Percentiles rank a stretch among this genome's conserved stretches.
phyloP scores from a whole-genome alignment of 2,888 invertebrate genomes.

The Hyppa rectilinea region DNA sequence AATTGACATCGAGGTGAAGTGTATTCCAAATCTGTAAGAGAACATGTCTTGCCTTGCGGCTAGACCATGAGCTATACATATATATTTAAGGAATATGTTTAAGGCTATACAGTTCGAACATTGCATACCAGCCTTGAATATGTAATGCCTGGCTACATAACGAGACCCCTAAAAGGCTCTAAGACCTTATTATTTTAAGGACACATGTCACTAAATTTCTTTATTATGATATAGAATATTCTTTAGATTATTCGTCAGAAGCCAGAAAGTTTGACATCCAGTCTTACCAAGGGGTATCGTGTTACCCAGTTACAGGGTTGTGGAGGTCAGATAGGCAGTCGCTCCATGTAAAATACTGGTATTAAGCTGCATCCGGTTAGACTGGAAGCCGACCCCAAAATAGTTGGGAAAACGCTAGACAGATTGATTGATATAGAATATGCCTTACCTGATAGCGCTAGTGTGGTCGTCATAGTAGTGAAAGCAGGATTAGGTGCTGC shows the following conservation, averaged over 20 bases:
- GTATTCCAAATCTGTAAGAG: constrained; percentile 13
- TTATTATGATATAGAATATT: no score
- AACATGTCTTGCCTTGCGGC: neutral
- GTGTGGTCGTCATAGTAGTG: constrained; percentile 96
- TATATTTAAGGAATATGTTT: neutral
- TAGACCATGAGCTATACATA: neutral
- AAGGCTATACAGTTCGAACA: constrained; percentile 10
- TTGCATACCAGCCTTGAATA: neutral
- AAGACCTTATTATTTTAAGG: neutral
- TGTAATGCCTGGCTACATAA: neutral
- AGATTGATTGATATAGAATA: no score
- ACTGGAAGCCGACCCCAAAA: no score
- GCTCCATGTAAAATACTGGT: no score
- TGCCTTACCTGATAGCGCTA: constrained; percentile 95
- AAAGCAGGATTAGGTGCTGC: constrained; percentile 96
- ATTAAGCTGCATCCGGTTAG: no score
- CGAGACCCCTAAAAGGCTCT: neutral
- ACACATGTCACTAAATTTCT: neutral
- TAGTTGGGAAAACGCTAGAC: no score
- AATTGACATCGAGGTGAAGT: neutral
- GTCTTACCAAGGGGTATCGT: no score
- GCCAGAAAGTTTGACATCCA: no score
- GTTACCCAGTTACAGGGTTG: no score
- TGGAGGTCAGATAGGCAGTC: no score
- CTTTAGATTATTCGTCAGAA: no score